phyloP scores from a whole-genome alignment of 2,113 vertebrate genomes.

The Odontophorus gujanensis region DNA sequence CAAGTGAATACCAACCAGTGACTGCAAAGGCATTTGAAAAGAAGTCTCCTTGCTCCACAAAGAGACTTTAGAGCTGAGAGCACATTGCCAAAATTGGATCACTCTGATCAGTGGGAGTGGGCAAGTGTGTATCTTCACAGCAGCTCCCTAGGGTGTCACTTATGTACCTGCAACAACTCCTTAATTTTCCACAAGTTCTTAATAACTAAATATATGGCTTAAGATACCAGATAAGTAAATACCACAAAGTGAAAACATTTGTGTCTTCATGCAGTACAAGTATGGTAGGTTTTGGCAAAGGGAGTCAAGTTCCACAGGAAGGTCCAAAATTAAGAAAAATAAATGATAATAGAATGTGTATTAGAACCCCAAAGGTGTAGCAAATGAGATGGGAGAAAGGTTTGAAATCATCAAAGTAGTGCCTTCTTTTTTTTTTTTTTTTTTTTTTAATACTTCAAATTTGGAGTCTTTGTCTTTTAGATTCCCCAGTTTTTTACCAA shows the following conservation, averaged over 20 bases:
- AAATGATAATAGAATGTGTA: not conserved
- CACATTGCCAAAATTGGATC: constrained; percentile 16
- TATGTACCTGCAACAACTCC: not conserved
- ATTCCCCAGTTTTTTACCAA: not conserved
- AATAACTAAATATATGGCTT: not conserved
- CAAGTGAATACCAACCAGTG: constrained; percentile 40
- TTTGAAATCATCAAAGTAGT: not conserved
- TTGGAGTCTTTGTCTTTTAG: not conserved
- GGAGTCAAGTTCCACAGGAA: not conserved
- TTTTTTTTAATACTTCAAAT: not conserved
- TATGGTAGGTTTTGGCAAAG: not conserved
- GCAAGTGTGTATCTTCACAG: not conserved
- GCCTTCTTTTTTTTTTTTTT: not conserved
- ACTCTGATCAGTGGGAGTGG: constrained; percentile 5
- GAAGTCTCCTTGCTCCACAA: not conserved
- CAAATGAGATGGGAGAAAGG: not conserved
- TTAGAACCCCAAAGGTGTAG: not conserved
- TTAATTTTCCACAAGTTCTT: constrained; percentile 14
- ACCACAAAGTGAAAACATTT: not conserved
- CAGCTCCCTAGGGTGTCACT: not conserved
- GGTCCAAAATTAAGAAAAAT: not conserved
- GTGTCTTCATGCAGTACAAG: not conserved
- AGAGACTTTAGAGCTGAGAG: constrained; percentile 18
- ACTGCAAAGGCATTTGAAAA: constrained; percentile 29
- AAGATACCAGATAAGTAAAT: not conserved